Conservation (phyloP, 2,797 vertebrate species). For the Staurois parvus region DNA sequence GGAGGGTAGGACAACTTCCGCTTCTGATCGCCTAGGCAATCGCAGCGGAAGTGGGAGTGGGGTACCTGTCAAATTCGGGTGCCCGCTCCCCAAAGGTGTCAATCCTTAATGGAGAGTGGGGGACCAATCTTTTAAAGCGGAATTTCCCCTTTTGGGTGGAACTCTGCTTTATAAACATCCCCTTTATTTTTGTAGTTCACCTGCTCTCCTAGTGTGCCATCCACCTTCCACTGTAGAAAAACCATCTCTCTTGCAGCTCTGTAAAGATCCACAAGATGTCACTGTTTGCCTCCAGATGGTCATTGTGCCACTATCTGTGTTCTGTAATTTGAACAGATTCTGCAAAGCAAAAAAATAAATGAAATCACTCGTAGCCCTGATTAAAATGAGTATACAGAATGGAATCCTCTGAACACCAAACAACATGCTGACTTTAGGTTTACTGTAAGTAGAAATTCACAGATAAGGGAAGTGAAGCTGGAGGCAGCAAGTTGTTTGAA, state of each 20-base stretch:
- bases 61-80: no score
- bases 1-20: no score
- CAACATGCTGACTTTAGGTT: not conserved
- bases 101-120: no score
- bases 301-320: no score
- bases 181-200: no score
- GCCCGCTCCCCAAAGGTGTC: no score
- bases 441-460: not conserved
- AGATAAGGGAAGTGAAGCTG: not conserved
- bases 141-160: no score
- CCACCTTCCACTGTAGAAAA: not conserved
- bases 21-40: no score
- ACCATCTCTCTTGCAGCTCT: not conserved
- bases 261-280: conserved; percentile 38
- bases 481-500: not conserved
- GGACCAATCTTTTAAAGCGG: no score
- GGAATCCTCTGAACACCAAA: not conserved
- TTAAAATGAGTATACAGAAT: not conserved
- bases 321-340: not conserved
- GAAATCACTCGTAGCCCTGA: not conserved
- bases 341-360: not conserved
- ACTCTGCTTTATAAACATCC: no score
- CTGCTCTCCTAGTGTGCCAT: no score
- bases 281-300: not conserved
- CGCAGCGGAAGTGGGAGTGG: no score